Evolutionary conservation across 2,797 vertebrate genomes (phyloP).

Genomic region (Platalea minor): DNA sequence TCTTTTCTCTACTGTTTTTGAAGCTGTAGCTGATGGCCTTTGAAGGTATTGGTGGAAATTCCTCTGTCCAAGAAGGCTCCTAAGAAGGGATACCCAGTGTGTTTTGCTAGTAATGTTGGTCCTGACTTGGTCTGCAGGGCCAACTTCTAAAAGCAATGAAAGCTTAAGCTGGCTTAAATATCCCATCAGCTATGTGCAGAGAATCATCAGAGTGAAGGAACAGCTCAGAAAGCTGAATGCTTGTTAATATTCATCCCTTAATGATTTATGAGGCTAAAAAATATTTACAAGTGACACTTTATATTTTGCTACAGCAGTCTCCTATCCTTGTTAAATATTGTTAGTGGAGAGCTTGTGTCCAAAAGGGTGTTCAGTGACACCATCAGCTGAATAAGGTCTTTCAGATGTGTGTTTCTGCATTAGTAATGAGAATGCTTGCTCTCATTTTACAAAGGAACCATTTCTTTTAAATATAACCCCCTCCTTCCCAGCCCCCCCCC

Average conservation of each 20-base stretch:
- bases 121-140: not conserved
- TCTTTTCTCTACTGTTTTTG: not conserved
- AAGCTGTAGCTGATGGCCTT: not conserved
- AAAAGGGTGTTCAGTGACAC: constrained; percentile 49
- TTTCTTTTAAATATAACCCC: constrained; percentile 46
- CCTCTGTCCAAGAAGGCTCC: not conserved
- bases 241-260: constrained; percentile 11
- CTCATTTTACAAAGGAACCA: constrained; percentile 46
- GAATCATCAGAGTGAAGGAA: not conserved
- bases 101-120: not conserved
- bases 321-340: constrained; percentile 46
- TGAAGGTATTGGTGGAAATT: not conserved
- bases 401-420: constrained; percentile 34
- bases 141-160: not conserved
- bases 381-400: constrained; percentile 61
- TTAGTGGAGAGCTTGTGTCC: constrained; percentile 24
- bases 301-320: constrained; percentile 49
- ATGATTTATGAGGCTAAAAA: constrained; percentile 41
- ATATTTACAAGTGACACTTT: constrained; percentile 36
- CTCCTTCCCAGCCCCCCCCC: not conserved
- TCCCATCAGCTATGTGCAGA: not conserved
- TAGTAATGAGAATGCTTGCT: constrained; percentile 16
- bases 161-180: not conserved
- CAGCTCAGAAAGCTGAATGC: not conserved
- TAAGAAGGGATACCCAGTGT: not conserved